A percentile compares a stretch with the other conserved stretches of the same genome.
Conservation (phyloP, 2,888 invertebrate genomes). For the Drosophila melanocephala region DNA sequence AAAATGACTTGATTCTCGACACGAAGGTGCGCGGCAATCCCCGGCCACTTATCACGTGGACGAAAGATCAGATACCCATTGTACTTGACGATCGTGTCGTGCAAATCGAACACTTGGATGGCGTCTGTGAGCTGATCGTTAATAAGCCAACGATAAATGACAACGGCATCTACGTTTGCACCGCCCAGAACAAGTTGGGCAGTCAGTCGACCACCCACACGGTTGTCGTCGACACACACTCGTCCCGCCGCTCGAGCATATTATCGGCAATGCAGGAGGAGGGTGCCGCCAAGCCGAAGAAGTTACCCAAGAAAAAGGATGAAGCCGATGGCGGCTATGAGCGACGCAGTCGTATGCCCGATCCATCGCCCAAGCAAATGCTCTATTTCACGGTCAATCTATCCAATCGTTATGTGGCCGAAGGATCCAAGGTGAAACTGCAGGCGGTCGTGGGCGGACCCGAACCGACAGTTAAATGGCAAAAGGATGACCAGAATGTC, state of each 20-base stretch:
- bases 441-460: conserved; percentile 92
- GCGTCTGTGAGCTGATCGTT: conserved; percentile 91
- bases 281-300: conserved; percentile 68
- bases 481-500: conserved; percentile 88
- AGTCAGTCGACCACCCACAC: conserved; percentile 90
- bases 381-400: conserved; percentile 84
- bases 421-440: conserved; percentile 91
- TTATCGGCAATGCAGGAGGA: conserved; percentile 80
- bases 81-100: conserved; percentile 87
- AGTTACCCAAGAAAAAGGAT: conserved; percentile 65
- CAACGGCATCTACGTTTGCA: conserved; percentile 85
- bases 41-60: conserved; percentile 91
- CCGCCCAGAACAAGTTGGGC: conserved; percentile 91
- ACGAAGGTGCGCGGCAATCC: conserved; percentile 92
- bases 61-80: conserved; percentile 89
- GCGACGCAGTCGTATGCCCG: conserved; percentile 85
- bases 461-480: conserved; percentile 91
- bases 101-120: conserved; percentile 91
- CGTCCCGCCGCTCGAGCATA: conserved; percentile 83
- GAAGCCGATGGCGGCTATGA: conserved; percentile 86
- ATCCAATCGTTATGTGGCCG: conserved; percentile 85
- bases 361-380: conserved; percentile 86
- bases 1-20: conserved; percentile 91
- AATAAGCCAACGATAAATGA: conserved; percentile 89
- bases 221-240: conserved; percentile 86